Evolutionary conservation across 1,140 invertebrate genomes (phyloP).

Genomic region (Drosophila navojoa): DNA sequence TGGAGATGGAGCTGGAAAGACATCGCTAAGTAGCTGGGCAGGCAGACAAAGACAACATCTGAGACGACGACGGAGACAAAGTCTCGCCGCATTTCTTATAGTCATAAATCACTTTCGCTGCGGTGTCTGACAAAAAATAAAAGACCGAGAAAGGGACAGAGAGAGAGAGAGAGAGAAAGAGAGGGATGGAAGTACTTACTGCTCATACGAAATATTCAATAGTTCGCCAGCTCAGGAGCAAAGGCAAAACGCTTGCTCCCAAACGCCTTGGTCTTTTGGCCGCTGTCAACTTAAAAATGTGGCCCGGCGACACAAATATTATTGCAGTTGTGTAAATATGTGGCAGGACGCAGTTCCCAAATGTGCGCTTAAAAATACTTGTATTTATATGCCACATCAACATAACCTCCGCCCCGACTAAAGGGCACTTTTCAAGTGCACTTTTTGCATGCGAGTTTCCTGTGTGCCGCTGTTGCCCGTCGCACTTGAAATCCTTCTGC

Average conservation of each 20-base stretch:
- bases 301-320: conserved; percentile 72
- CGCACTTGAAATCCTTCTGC: conserved; percentile 55
- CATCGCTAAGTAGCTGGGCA: conserved; percentile 49
- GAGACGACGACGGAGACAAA: conserved; percentile 46
- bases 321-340: conserved; percentile 79
- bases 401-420: conserved; percentile 62
- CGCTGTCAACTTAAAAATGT: conserved; percentile 54
- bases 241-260: conserved; percentile 14
- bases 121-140: conserved; percentile 11
- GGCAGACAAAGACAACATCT: conserved; percentile 14
- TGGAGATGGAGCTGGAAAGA: conserved; percentile 22
- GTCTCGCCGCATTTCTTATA: conserved; percentile 50
- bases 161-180: neutral
- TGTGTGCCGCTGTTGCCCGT: conserved; percentile 35
- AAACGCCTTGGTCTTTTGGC: conserved; percentile 37
- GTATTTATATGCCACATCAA: conserved; percentile 63
- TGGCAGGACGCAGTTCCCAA: conserved; percentile 47
- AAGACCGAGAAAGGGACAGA: conserved; percentile 4
- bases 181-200: conserved; percentile 25
- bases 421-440: conserved; percentile 64
- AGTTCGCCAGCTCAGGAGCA: conserved; percentile 21
- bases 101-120: conserved; percentile 76
- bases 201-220: conserved; percentile 69
- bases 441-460: conserved; percentile 71
- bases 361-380: conserved; percentile 61